Percentiles rank a stretch among this genome's conserved stretches.
Evolutionary conservation across 2,113 vertebrate species (phyloP).

Genomic region (Asarcornis scutulata): DNA sequence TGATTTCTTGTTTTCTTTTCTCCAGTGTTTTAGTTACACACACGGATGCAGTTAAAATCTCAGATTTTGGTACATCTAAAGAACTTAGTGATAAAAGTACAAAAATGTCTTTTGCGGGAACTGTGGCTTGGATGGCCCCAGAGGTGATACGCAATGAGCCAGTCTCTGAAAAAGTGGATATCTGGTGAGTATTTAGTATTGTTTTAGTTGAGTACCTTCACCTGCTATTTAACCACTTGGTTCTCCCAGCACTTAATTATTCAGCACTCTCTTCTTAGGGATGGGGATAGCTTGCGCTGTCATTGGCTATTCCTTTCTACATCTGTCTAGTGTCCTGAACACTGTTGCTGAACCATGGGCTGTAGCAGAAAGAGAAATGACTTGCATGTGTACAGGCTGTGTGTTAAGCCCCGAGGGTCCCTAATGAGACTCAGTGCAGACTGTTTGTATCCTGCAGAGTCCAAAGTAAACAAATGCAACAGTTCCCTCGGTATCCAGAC

Average conservation of each 20-base stretch:
- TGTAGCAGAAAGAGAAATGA: background rate
- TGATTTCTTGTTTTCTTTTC: background rate
- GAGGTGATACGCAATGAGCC: conserved; percentile 98
- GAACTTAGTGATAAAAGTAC: conserved; percentile 99
- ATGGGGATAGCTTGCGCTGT: background rate
- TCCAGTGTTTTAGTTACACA: conserved; percentile 95
- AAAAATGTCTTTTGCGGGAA: conserved; percentile 99
- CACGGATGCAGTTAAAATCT: conserved; percentile 95
- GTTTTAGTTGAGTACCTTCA: background rate
- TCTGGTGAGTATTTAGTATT: conserved; percentile 84
- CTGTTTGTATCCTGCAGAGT: background rate
- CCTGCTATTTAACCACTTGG: background rate
- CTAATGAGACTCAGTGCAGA: background rate
- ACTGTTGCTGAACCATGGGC: background rate
- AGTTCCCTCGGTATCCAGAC: background rate
- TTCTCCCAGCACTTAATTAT: background rate
- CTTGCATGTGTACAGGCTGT: background rate
- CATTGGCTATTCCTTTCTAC: background rate
- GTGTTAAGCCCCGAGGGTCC: background rate
- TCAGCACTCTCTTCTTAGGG: background rate
- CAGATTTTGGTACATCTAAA: conserved; percentile 98
- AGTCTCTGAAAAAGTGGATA: conserved; percentile 97
- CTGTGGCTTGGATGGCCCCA: conserved; percentile 98
- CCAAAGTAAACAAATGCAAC: background rate
- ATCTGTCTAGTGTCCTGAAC: background rate